Conservation (phyloP, 2,888 invertebrate species). For the Oxystoma pomonae region DNA sequence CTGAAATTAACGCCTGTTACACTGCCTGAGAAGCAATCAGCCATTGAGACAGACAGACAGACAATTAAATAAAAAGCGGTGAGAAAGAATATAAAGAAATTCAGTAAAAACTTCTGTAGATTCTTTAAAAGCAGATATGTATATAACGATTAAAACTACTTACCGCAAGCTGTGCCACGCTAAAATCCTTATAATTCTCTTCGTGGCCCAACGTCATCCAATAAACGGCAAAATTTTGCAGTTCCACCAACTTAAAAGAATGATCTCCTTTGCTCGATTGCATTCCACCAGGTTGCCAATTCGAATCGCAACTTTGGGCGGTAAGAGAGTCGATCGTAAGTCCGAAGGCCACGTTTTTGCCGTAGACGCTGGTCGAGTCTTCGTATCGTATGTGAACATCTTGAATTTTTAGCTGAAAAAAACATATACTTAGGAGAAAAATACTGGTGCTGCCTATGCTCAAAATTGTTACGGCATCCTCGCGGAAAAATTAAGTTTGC, state of each 20-base stretch:
- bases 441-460: no score
- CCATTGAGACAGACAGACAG: no score
- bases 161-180: constrained; percentile 68
- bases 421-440: no score
- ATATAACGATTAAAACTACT: constrained; percentile 30
- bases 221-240: constrained; percentile 84
- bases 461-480: no score
- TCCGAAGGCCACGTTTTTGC: constrained; percentile 77
- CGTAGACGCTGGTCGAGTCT: constrained; percentile 70
- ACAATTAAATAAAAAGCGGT: no score
- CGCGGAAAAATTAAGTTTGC: no score
- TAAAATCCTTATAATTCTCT: constrained; percentile 63
- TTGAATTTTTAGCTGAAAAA: constrained; percentile 73
- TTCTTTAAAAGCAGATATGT: neutral
- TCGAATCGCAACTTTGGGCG: constrained; percentile 89
- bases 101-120: neutral
- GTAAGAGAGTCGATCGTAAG: constrained; percentile 81
- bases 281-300: constrained; percentile 75
- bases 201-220: constrained; percentile 73
- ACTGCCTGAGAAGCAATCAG: no score
- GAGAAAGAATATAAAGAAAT: constrained; percentile 1
- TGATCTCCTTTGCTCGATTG: constrained; percentile 56
- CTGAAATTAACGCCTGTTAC: no score
- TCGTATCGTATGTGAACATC: constrained; percentile 97
- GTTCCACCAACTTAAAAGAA: constrained; percentile 86